A percentile compares a stretch with the other conserved stretches of the same genome.
These are phyloP conservation scores for Heliocidaris erythrogramma DNA, from an alignment of 35 echinoderm and acorn worm genomes.

Conservation along the genomic window DNA sequence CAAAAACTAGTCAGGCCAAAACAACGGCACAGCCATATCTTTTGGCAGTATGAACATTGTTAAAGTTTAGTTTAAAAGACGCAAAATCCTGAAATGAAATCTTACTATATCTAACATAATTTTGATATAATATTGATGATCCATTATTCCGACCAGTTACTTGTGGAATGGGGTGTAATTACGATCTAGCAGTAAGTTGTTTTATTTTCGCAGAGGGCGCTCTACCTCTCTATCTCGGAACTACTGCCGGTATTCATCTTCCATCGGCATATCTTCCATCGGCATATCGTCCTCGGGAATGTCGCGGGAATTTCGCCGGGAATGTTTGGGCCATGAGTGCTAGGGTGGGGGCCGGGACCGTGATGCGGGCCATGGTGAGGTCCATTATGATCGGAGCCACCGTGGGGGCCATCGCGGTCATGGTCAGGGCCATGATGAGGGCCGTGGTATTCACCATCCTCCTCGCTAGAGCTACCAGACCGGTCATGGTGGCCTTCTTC, in stretches of 20 bases:
- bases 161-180: too few relatives aligned
- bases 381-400: not conserved
- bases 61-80: too few relatives aligned
- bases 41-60: not conserved
- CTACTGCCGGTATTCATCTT: not conserved
- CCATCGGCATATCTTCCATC: not conserved
- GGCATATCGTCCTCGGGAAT: not conserved
- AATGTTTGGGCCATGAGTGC: not conserved
- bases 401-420: not conserved
- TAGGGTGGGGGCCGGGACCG: too few relatives aligned
- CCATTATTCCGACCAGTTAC: too few relatives aligned
- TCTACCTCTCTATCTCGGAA: not conserved
- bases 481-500: too few relatives aligned
- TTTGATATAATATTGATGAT: too few relatives aligned
- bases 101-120: too few relatives aligned
- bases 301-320: too few relatives aligned
- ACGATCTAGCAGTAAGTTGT: not conserved
- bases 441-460: not conserved
- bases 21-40: not conserved
- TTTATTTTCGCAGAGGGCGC: not conserved
- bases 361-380: not conserved
- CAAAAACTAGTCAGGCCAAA: not conserved
- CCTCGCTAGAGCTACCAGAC: not conserved
- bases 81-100: too few relatives aligned
- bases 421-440: not conserved